phyloP scores from a whole-genome alignment of 2,888 invertebrate genomes.

The Caenorhabditis drosophilae region DNA sequence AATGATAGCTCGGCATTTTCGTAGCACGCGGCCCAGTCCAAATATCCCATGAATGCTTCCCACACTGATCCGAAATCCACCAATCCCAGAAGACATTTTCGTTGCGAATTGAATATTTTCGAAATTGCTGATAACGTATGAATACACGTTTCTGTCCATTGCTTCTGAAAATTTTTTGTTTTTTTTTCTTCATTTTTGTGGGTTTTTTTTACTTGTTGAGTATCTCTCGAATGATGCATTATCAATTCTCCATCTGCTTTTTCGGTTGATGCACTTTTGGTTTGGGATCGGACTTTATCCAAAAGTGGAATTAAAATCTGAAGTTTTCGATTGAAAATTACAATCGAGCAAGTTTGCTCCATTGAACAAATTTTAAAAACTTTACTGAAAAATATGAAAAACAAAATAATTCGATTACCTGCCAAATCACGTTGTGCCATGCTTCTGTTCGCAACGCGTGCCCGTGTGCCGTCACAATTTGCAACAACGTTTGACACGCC shows the following conservation, averaged over 20 bases:
- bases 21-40: conserved; percentile 84
- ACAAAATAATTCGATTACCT: conserved; percentile 72
- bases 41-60: conserved; percentile 89
- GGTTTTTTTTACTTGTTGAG: too few species aligned
- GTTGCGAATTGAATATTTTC: conserved; percentile 66
- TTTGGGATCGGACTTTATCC: conserved; percentile 81
- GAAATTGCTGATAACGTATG: conserved; percentile 69
- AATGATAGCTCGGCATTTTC: conserved; percentile 90
- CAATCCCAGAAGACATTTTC: conserved; percentile 53
- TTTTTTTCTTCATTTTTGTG: too few species aligned
- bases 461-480: conserved; percentile 89
- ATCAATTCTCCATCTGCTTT: conserved; percentile 78
- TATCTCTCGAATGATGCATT: conserved; percentile 96
- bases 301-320: conserved; percentile 89
- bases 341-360: too few species aligned
- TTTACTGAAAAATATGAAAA: too few species aligned
- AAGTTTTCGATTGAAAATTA: conserved; percentile 6
- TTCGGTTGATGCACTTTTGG: conserved; percentile 59
- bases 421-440: conserved; percentile 90
- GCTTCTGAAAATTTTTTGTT: too few species aligned
- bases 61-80: conserved; percentile 93
- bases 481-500: conserved; percentile 94
- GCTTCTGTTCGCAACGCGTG: conserved; percentile 51
- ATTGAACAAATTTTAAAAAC: too few species aligned
- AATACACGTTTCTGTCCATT: conserved; percentile 66